These are phyloP conservation scores for Callopanchax toddi DNA, from an alignment of 2,113 vertebrate species.

Conservation along the genomic window DNA sequence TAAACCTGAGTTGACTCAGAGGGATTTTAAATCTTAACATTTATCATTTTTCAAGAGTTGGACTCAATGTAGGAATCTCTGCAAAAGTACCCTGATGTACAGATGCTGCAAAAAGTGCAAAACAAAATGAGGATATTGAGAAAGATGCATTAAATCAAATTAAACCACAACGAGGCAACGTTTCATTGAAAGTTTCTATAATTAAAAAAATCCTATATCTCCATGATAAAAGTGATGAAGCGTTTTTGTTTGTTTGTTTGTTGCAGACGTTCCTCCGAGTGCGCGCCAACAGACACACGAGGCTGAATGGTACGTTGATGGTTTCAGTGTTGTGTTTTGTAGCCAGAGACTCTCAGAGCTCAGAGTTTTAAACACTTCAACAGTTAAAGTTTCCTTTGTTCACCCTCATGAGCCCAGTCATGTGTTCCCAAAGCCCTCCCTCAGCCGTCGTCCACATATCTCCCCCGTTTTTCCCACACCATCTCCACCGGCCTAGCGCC, in stretches of 20 bases:
- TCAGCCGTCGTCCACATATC: constrained; percentile 35
- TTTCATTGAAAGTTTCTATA: no score
- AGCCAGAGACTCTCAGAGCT: constrained; percentile 23
- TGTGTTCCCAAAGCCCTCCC: constrained; percentile 25
- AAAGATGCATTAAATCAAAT: no score
- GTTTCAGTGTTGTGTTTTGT: constrained; percentile 17
- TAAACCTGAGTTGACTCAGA: no score
- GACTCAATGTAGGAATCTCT: no score
- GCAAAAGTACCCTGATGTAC: no score
- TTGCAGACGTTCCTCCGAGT: constrained; percentile 93
- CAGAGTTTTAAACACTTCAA: constrained; percentile 1
- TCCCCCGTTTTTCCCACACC: constrained; percentile 45
- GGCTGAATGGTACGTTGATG: constrained; percentile 90
- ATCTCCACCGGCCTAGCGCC: constrained; percentile 76
- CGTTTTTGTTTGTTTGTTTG: not conserved
- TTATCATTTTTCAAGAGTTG: no score
- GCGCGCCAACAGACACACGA: constrained; percentile 93
- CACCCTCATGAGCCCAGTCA: constrained; percentile 28
- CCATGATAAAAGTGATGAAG: no score
- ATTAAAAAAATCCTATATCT: no score
- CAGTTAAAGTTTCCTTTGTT: constrained; percentile 34
- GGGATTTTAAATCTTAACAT: no score
- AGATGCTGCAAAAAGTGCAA: no score
- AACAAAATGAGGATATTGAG: no score
- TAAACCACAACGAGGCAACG: no score